phyloP scores from a whole-genome alignment of 2,113 vertebrate species.

The Eurypyga helias region DNA sequence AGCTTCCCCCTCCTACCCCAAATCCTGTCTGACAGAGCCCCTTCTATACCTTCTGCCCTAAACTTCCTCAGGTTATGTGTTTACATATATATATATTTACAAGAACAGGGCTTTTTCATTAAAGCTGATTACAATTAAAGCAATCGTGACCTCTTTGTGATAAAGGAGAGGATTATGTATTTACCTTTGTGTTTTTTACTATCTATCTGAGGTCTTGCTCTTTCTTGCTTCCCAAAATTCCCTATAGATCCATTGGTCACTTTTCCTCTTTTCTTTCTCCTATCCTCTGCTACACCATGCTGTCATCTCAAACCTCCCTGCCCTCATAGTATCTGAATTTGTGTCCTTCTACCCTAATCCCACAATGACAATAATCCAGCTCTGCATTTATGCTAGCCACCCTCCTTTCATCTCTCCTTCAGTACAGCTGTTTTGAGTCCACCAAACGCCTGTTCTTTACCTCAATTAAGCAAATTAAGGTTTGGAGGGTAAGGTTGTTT shows the following conservation, averaged over 20 bases:
- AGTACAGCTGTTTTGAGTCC: background rate
- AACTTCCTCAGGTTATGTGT: background rate
- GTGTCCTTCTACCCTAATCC: background rate
- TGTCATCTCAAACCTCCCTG: background rate
- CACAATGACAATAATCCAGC: background rate
- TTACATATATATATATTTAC: background rate
- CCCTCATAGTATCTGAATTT: background rate
- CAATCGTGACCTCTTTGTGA: background rate
- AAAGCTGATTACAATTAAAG: background rate
- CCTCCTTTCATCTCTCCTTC: background rate
- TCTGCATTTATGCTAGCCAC: background rate
- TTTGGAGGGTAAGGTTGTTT: background rate
- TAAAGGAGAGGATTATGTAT: background rate
- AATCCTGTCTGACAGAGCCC: background rate
- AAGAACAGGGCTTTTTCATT: background rate
- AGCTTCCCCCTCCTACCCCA: background rate
- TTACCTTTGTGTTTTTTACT: background rate
- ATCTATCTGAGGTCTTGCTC: background rate
- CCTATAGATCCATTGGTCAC: background rate
- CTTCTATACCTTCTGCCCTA: background rate
- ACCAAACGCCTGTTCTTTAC: background rate
- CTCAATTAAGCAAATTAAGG: background rate
- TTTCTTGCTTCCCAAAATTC: background rate
- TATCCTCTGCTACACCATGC: background rate
- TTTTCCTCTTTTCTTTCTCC: background rate